A percentile compares a stretch with the other conserved stretches of the same genome.
Evolutionary conservation across 1,140 invertebrate species (phyloP).

Genomic region (Samia ricini): DNA sequence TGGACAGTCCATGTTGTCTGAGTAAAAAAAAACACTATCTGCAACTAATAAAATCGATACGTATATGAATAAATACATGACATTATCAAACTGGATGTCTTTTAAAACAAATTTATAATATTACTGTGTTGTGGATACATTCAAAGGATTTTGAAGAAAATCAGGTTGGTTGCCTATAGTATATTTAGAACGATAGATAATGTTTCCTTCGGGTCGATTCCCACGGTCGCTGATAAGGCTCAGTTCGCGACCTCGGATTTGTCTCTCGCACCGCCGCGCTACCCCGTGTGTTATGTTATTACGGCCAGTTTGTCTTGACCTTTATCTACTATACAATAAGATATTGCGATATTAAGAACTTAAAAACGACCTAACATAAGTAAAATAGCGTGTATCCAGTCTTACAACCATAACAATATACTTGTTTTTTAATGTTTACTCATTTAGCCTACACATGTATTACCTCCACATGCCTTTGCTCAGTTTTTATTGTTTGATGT

Average conservation of each 20-base stretch:
- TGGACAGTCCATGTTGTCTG: too few relatives aligned
- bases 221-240: constrained; percentile 36
- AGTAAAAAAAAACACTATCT: too few relatives aligned
- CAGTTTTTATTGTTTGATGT: too few relatives aligned
- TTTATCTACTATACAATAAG: constrained; percentile 15
- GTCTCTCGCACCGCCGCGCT: constrained; percentile 28
- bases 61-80: not conserved
- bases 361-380: too few relatives aligned
- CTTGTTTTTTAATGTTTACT: too few relatives aligned
- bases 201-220: constrained; percentile 36
- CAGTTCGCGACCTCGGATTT: constrained; percentile 43
- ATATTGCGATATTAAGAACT: not conserved
- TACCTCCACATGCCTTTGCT: too few relatives aligned
- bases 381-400: too few relatives aligned
- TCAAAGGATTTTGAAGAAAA: constrained; percentile 30
- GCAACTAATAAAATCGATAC: too few relatives aligned
- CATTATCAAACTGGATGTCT: not conserved
- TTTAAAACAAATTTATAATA: not conserved
- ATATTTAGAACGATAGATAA: constrained; percentile 36
- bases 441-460: too few relatives aligned
- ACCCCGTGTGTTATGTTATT: constrained; percentile 24
- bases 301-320: constrained; percentile 25
- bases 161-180: constrained; percentile 35
- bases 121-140: constrained; percentile 25
- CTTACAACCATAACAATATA: too few relatives aligned